Base-by-base conservation (phyloP, 2,888 invertebrate species). In the Nymphalis urticae region DNA sequence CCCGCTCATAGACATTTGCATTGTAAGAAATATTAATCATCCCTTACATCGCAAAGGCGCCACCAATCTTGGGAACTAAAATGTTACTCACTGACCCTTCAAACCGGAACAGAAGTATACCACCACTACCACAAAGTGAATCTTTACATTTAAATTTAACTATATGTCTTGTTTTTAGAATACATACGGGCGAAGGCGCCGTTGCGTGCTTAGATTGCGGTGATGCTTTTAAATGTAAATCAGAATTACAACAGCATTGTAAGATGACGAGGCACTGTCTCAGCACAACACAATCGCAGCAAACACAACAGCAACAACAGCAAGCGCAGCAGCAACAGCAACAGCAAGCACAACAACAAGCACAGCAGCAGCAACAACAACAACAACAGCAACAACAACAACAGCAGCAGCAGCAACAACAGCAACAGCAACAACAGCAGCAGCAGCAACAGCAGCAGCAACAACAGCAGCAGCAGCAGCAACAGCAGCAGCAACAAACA, bases 181-280 rank as follows among this genome's bases (percentile, higher is more conserved):
- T 96, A 53, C 96, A 96, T 80, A 96, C 96, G 27, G 96, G 95
- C 10, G 96, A 96, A 80, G 95, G 95, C 60, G 95, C 95, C 0
- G 95, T 95, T 73, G 95, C 96, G 16, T 96, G 96, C 79, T 93
- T 95, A 63, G 95, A 95, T 75, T 96, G 96, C 79, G 96, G 96
- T 24, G 96, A 96, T 85, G 95, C 96, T 17, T 96, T 96, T 85
- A 95, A 95, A 76, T 93, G 94, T 76, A 96, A 96, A 82, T 89
- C 94, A 21, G 96, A 96, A 73, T 85, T 96, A 73, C 94, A 95
- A 75, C 94, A 95, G 75, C 96, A 96, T 82, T 93, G 93, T 77
- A 94, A 94, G 79, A 85, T 93, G 53, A 92, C 93, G 69, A 92
- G 94, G 78, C 92, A 93, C 66, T 92, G 91, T 74, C 72, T 84